Evolutionary conservation across 2,888 invertebrate species (phyloP).

Genomic region (Macaria notata): DNA sequence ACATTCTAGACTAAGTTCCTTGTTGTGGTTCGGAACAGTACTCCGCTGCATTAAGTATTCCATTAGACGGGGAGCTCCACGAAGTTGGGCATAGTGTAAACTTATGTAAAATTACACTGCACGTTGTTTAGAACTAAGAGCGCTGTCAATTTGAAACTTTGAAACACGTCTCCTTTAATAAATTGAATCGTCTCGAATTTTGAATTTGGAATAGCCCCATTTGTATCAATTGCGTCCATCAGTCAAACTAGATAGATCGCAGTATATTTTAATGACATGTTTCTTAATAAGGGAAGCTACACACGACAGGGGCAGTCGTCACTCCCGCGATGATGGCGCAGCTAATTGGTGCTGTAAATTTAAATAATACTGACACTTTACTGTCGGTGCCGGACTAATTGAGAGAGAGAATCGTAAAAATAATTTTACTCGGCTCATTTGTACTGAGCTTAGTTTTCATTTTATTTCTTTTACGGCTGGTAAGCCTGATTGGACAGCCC

Average conservation of each 20-base stretch:
- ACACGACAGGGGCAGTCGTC: slow-evolving; percentile 72
- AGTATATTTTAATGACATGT: slow-evolving; percentile 78
- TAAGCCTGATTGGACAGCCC: slow-evolving; percentile 65
- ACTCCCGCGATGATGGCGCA: slow-evolving; percentile 71
- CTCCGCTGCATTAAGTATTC: slow-evolving; percentile 19
- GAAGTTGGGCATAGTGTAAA: slow-evolving; percentile 15
- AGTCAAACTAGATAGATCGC: slow-evolving; percentile 50
- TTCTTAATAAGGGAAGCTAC: slow-evolving; percentile 76
- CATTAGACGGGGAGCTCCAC: slow-evolving; percentile 17
- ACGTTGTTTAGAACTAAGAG: slow-evolving; percentile 5
- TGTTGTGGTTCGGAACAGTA: slow-evolving; percentile 3
- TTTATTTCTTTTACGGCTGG: slow-evolving; percentile 68
- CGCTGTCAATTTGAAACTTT: slow-evolving; percentile 17
- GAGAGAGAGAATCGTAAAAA: slow-evolving; percentile 80
- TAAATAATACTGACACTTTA: slow-evolving; percentile 80
- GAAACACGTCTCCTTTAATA: slow-evolving; percentile 2
- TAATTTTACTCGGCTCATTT: slow-evolving; percentile 79
- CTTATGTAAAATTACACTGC: slow-evolving; percentile 12
- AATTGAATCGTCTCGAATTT: slow-evolving; percentile 13
- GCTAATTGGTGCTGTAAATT: slow-evolving; percentile 81
- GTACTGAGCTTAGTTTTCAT: slow-evolving; percentile 72
- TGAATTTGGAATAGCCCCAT: slow-evolving; percentile 41
- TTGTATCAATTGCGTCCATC: slow-evolving; percentile 52
- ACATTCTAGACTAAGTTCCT: slow-evolving; percentile 14
- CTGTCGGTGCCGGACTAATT: slow-evolving; percentile 75